Evolutionary conservation across 2,888 invertebrate species (phyloP).

Genomic region (Cylloceria caligata): DNA sequence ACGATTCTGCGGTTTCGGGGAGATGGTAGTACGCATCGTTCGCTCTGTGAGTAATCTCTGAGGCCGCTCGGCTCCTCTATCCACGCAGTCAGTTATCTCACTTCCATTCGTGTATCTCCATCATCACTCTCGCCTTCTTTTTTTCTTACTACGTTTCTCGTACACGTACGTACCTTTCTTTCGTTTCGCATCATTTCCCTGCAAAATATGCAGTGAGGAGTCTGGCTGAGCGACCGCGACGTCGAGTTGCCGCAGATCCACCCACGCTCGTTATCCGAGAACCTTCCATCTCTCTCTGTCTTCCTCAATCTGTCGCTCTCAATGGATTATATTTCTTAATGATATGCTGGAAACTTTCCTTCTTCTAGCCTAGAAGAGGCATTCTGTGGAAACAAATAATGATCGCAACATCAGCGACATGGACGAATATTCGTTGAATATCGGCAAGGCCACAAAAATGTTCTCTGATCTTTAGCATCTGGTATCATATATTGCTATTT

Average conservation of each 20-base stretch:
- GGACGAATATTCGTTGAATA: not conserved
- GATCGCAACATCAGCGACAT: not conserved
- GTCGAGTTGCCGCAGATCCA: slow-evolving; percentile 18
- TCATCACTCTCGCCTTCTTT: slow-evolving; percentile 31
- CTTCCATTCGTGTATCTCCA: slow-evolving; percentile 57
- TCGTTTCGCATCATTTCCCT: slow-evolving; percentile 46
- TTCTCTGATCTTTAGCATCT: not conserved
- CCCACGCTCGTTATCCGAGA: slow-evolving; percentile 5
- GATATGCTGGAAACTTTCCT: slow-evolving; percentile 18
- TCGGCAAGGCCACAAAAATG: not conserved
- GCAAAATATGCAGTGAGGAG: slow-evolving; percentile 3
- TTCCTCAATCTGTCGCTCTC: slow-evolving; percentile 29
- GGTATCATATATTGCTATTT: not conserved
- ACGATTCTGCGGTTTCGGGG: slow-evolving; percentile 75
- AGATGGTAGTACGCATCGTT: slow-evolving; percentile 16
- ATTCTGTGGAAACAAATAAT: not conserved
- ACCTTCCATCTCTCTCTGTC: not conserved
- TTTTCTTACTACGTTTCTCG: slow-evolving; percentile 47
- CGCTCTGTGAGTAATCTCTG: slow-evolving; percentile 70
- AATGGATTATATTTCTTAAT: slow-evolving; percentile 33
- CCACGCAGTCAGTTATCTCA: slow-evolving; percentile 56
- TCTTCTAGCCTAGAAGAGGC: not conserved
- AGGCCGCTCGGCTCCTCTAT: slow-evolving; percentile 60
- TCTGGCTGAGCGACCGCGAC: slow-evolving; percentile 45
- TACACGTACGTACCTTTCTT: slow-evolving; percentile 35